These are phyloP conservation scores for Lonchura striata DNA, from an alignment of 2,113 vertebrate genomes.

Conservation along the genomic window DNA sequence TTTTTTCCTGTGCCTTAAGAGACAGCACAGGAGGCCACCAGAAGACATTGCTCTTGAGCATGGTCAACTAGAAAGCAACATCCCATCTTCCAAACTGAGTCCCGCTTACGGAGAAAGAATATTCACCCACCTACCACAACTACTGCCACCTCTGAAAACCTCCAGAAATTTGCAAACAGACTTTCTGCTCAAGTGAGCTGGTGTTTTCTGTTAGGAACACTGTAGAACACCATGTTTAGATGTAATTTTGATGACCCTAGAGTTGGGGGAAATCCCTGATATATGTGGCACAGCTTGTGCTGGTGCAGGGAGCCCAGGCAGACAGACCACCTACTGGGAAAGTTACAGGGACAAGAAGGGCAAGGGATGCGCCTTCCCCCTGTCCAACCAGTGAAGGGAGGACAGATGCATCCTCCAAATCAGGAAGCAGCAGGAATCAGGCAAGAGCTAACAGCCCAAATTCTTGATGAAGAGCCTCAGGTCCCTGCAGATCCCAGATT, in stretches of 20 bases:
- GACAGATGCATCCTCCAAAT: background rate
- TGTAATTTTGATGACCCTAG: background rate
- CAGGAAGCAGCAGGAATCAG: background rate
- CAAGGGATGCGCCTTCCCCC: background rate
- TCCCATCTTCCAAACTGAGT: background rate
- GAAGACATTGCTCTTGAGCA: background rate
- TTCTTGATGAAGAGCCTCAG: background rate
- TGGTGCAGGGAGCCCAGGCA: background rate
- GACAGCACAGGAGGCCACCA: background rate
- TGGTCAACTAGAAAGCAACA: background rate
- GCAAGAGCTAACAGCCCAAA: background rate
- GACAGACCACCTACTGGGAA: background rate
- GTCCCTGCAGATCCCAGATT: background rate
- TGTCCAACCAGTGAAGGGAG: background rate
- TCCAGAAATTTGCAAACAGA: background rate
- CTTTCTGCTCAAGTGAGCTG: background rate
- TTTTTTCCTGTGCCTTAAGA: constrained; percentile 2
- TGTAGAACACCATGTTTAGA: background rate
- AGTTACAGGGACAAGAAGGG: background rate
- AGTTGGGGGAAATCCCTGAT: background rate
- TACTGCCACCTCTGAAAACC: background rate
- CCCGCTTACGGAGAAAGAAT: background rate
- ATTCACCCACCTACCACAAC: background rate
- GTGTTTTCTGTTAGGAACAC: background rate
- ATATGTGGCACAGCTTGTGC: background rate